These are phyloP conservation scores for Tupaia chinensis DNA, from an alignment of 2,113 vertebrate species.

Conservation along the genomic window DNA sequence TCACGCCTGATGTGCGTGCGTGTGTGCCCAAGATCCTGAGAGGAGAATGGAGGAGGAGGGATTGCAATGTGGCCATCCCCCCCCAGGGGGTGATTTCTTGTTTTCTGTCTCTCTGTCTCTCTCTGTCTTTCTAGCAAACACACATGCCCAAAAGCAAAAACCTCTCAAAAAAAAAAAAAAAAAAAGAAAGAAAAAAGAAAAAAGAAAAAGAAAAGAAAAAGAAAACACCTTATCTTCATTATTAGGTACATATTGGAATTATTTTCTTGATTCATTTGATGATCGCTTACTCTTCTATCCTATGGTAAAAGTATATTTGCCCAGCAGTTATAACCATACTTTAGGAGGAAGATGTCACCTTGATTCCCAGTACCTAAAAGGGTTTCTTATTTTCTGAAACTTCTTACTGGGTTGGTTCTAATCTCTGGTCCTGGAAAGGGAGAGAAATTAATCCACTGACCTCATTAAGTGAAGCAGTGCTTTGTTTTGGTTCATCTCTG, in stretches of 20 bases:
- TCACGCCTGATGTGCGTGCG: too few species aligned
- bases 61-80: too few species aligned
- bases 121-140: too few species aligned
- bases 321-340: background rate
- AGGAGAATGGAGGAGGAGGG: too few species aligned
- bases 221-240: background rate
- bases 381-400: constrained; percentile 46
- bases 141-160: too few species aligned
- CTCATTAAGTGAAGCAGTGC: constrained; percentile 48
- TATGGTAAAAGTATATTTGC: background rate
- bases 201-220: background rate
- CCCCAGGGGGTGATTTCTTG: too few species aligned
- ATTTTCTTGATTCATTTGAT: constrained; percentile 28
- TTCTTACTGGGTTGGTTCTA: constrained; percentile 39
- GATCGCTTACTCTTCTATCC: constrained; percentile 1
- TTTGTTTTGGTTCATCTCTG: constrained; percentile 39
- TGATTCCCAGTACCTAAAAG: background rate
- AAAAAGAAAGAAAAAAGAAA: too few species aligned
- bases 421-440: background rate
- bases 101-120: too few species aligned
- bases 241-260: background rate
- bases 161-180: background rate
- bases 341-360: constrained; percentile 7
- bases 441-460: constrained; percentile 41
- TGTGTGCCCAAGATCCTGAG: too few species aligned